phyloP scores from a whole-genome alignment of 1,140 invertebrate species.

The Oryzaephilus surinamensis region DNA sequence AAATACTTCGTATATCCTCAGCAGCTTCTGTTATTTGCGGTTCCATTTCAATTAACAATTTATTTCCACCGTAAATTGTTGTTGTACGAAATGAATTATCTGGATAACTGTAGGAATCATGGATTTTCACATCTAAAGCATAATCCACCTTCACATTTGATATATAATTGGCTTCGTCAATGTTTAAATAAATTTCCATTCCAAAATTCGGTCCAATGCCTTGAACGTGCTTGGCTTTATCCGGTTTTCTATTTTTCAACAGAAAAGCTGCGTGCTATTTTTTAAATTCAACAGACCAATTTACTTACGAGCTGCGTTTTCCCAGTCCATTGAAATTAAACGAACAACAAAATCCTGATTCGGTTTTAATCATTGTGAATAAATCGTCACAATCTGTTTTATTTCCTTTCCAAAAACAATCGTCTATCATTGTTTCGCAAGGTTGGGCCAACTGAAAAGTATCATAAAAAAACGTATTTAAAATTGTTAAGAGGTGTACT shows the following conservation, averaged over 20 bases:
- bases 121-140: too few species aligned
- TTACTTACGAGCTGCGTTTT: too few species aligned
- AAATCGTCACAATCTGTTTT: constrained; percentile 4
- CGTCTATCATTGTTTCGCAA: constrained; percentile 5
- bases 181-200: constrained; percentile 6
- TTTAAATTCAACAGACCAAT: neutral
- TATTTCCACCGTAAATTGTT: constrained; percentile 4
- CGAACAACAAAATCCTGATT: constrained; percentile 12
- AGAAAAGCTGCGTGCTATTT: neutral
- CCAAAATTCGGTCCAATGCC: constrained; percentile 10
- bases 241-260: constrained; percentile 1
- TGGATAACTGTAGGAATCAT: too few species aligned
- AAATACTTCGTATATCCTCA: constrained; percentile 2
- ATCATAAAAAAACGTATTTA: too few species aligned
- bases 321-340: constrained; percentile 9
- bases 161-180: constrained; percentile 10
- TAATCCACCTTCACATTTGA: constrained; percentile 5
- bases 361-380: constrained; percentile 7
- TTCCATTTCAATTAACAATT: constrained; percentile 4
- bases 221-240: neutral
- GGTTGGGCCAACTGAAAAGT: constrained; percentile 10
- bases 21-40: constrained; percentile 10
- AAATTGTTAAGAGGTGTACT: too few species aligned
- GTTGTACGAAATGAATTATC: constrained; percentile 10
- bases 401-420: constrained; percentile 10